phyloP scores from a whole-genome alignment of 2,113 vertebrate genomes.

The Rhegmatorhina hoffmannsi region DNA sequence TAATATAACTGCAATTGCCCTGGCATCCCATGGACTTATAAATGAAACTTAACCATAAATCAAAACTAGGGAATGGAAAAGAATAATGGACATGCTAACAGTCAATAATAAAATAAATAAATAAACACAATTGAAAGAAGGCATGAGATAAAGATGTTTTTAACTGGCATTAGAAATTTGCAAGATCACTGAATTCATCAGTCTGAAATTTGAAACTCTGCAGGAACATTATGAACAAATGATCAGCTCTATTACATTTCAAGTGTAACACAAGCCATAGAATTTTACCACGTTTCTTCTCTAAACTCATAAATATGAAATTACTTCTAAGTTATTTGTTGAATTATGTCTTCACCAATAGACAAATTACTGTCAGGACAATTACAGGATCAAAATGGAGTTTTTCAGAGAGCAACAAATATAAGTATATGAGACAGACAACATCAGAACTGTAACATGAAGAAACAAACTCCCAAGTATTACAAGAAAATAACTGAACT shows the following conservation, averaged over 20 bases:
- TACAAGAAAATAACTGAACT: neutral
- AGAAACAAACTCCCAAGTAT: neutral
- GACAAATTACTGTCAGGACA: neutral
- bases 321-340: neutral
- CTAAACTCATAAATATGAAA: neutral
- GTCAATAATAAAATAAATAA: neutral
- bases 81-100: neutral
- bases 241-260: neutral
- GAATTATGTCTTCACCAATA: neutral
- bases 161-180: neutral
- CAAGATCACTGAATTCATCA: neutral
- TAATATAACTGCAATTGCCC: neutral
- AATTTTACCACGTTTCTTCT: neutral
- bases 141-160: neutral
- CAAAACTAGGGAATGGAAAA: neutral
- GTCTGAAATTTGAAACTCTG: neutral
- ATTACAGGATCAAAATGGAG: neutral
- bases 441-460: neutral
- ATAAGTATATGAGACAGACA: neutral
- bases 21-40: neutral
- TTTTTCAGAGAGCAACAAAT: neutral
- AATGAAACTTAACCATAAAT: neutral
- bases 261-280: neutral
- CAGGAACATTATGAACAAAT: neutral
- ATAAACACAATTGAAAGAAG: neutral